Evolutionary conservation across 2,113 vertebrate genomes (phyloP).

Genomic region (Xenus cinereus): DNA sequence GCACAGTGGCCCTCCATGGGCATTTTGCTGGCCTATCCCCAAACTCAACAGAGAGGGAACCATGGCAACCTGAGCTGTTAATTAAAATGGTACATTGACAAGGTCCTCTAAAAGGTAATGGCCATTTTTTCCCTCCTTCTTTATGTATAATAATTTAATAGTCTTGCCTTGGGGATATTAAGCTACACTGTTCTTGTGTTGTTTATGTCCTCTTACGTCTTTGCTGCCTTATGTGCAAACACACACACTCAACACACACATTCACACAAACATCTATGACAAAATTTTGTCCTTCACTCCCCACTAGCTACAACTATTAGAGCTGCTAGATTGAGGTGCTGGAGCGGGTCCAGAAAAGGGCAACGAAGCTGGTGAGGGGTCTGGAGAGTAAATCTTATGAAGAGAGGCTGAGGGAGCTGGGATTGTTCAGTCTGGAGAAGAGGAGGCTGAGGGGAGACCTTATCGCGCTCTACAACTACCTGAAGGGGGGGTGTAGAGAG

Average conservation of each 20-base stretch:
- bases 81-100: background rate
- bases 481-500: too few relatives aligned
- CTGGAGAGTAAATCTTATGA: too few relatives aligned
- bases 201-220: background rate
- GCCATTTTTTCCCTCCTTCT: background rate
- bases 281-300: background rate
- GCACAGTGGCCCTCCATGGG: accelerated
- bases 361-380: too few relatives aligned
- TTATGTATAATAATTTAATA: background rate
- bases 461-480: too few relatives aligned
- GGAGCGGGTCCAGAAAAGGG: too few relatives aligned
- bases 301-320: background rate
- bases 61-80: background rate
- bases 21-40: background rate
- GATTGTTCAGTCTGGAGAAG: too few relatives aligned
- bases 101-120: background rate
- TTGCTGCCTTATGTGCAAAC: background rate
- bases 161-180: background rate
- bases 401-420: too few relatives aligned
- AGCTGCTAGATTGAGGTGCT: background rate
- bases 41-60: background rate
- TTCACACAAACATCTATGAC: background rate
- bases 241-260: background rate
- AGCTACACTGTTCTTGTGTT: background rate
- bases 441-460: too few relatives aligned